Evolutionary conservation across 2,797 vertebrate species (phyloP).

Genomic region (Sebastes taczanowskii): DNA sequence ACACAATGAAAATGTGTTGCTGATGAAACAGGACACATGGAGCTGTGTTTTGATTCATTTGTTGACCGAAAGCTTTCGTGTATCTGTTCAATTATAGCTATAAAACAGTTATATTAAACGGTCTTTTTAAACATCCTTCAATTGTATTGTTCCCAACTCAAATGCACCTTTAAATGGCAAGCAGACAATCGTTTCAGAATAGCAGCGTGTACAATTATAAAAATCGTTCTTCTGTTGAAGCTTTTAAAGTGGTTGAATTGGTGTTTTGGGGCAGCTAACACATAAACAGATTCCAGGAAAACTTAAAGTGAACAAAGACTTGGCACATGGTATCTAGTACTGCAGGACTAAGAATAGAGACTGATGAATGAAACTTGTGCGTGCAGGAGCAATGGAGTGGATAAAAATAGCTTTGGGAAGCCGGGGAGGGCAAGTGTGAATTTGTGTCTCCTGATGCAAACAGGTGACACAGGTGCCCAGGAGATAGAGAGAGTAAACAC

Average conservation of each 20-base stretch:
- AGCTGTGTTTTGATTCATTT: not conserved
- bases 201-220: not conserved
- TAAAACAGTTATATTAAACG: not conserved
- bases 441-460: constrained; percentile 34
- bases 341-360: constrained; percentile 46
- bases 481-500: constrained; percentile 7
- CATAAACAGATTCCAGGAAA: not conserved
- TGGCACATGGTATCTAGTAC: not conserved
- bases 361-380: constrained; percentile 57
- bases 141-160: not conserved
- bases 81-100: not conserved
- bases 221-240: not conserved
- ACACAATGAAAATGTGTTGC: not conserved
- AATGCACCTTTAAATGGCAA: not conserved
- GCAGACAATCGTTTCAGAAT: not conserved
- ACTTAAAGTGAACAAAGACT: constrained; percentile 4
- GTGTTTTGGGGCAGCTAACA: not conserved
- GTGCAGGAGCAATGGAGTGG: constrained; percentile 16
- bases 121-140: not conserved
- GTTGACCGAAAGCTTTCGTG: not conserved
- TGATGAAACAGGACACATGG: constrained; percentile 12
- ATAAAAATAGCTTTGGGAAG: constrained; percentile 41
- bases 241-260: not conserved
- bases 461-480: constrained; percentile 11
- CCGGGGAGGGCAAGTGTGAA: constrained; percentile 52